Evolutionary conservation across 37 sponge, comb jelly and placozoan genomes (phyloP).

Genomic region (Crambe crambe): DNA sequence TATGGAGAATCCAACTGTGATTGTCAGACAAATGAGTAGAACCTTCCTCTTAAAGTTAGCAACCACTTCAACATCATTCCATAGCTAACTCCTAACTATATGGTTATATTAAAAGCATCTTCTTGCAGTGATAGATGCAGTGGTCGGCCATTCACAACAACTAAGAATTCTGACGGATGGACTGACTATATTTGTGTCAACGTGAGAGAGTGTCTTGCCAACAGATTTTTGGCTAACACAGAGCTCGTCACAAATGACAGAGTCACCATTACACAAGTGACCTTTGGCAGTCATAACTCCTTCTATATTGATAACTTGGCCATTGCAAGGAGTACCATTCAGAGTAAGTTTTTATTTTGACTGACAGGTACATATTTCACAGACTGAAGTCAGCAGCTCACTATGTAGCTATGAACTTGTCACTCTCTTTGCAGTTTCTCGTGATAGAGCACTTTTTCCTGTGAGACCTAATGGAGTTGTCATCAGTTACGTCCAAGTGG

Average conservation of each 20-base stretch:
- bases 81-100: too few relatives aligned
- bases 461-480: conserved; percentile 5
- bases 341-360: not conserved
- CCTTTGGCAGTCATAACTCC: not conserved
- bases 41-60: not conserved
- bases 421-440: conserved; percentile 16
- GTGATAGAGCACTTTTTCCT: not conserved
- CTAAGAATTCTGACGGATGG: conserved; percentile 2
- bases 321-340: conserved; percentile 10
- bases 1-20: not conserved
- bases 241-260: not conserved
- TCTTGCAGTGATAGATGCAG: too few relatives aligned
- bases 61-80: not conserved
- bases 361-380: too few relatives aligned
- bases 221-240: not conserved
- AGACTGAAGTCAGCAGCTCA: too few relatives aligned
- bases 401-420: too few relatives aligned
- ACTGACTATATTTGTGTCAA: conserved; percentile 11
- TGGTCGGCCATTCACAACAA: not conserved
- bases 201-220: not conserved
- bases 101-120: too few relatives aligned
- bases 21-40: not conserved
- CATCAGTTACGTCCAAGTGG: conserved; percentile 8
- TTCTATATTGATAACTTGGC: conserved; percentile 67
- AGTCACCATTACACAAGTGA: not conserved